These are phyloP conservation scores for Bicyclus anynana DNA, from an alignment of 1,140 invertebrate genomes.

Conservation along the genomic window DNA sequence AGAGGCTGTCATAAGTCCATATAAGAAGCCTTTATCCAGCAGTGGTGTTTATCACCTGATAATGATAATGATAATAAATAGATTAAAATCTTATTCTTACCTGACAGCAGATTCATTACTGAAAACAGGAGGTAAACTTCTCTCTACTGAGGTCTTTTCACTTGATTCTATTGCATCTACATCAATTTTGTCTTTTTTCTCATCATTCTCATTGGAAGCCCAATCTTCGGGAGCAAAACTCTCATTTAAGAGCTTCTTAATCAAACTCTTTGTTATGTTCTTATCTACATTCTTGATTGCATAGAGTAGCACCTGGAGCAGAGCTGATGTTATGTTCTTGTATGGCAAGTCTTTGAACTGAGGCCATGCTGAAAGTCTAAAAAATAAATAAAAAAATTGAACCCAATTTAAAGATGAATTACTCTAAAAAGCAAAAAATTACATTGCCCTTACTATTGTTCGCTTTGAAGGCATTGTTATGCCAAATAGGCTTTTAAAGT, in stretches of 20 bases:
- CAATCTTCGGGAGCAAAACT: slow-evolving; percentile 77
- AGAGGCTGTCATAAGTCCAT: too few species aligned
- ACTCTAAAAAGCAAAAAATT: too few species aligned
- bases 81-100: too few species aligned
- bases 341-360: slow-evolving; percentile 85
- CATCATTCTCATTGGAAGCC: slow-evolving; percentile 33
- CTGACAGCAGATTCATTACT: slow-evolving; percentile 78
- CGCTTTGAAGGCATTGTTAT: too few species aligned
- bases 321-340: slow-evolving; percentile 83
- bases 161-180: slow-evolving; percentile 24
- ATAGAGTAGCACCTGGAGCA: slow-evolving; percentile 84
- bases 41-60: too few species aligned
- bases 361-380: slow-evolving; percentile 82
- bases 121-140: slow-evolving; percentile 77
- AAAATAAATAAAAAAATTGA: too few species aligned
- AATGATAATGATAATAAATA: too few species aligned
- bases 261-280: slow-evolving; percentile 77
- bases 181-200: slow-evolving; percentile 56
- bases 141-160: slow-evolving; percentile 5
- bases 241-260: slow-evolving; percentile 80
- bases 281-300: slow-evolving; percentile 80
- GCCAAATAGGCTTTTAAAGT: too few species aligned
- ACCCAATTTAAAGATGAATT: too few species aligned
- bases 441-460: too few species aligned
- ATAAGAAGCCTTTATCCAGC: too few species aligned